phyloP scores from a whole-genome alignment of 2,888 invertebrate genomes.

The Andrena fulva region DNA sequence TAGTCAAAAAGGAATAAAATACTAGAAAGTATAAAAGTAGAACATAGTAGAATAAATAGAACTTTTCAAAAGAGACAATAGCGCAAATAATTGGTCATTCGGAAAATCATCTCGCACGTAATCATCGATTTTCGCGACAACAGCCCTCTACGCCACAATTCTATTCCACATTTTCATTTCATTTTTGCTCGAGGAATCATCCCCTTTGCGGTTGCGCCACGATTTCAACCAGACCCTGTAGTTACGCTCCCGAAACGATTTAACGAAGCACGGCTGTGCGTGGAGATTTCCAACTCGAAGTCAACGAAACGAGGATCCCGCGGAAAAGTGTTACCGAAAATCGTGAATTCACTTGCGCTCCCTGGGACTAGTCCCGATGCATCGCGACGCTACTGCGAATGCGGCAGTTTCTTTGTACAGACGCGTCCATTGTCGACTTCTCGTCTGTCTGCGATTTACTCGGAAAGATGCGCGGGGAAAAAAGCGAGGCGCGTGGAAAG shows the following conservation, averaged over 20 bases:
- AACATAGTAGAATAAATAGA: too few relatives aligned
- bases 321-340: not conserved
- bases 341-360: constrained; percentile 33
- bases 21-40: too few relatives aligned
- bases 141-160: too few relatives aligned
- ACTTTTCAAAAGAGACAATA: too few relatives aligned
- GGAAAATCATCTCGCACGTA: too few relatives aligned
- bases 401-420: constrained; percentile 30
- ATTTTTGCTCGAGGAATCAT: not conserved
- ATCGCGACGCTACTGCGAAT: constrained; percentile 4
- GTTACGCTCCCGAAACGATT: too few relatives aligned
- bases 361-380: constrained; percentile 10
- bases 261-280: not conserved
- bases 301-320: not conserved
- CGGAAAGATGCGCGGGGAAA: constrained; percentile 23
- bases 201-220: too few relatives aligned
- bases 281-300: not conserved
- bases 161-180: not conserved
- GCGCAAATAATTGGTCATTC: too few relatives aligned
- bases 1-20: too few relatives aligned
- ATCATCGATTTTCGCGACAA: too few relatives aligned
- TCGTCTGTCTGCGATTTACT: constrained; percentile 51
- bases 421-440: constrained; percentile 42
- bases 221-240: too few relatives aligned
- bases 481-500: not conserved